A percentile compares a stretch with the other conserved stretches of the same genome.
Evolutionary conservation across 1,140 invertebrate genomes (phyloP).

Genomic region (Liolophura sinensis): DNA sequence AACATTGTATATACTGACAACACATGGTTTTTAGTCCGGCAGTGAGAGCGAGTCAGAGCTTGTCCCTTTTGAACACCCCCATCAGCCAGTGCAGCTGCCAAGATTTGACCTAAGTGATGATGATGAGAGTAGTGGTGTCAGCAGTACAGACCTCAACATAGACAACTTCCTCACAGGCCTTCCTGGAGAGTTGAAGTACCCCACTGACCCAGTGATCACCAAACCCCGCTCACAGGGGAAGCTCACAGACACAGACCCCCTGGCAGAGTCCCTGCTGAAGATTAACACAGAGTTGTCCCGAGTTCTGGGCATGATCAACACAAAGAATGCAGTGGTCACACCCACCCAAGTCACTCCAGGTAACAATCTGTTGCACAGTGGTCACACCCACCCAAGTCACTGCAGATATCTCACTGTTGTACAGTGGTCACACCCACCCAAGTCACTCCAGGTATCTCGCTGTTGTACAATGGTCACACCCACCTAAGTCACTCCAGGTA

Average conservation of each 20-base stretch:
- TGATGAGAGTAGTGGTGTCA: slow-evolving; percentile 50
- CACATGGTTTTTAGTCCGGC: slow-evolving; percentile 15
- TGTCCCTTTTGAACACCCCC: slow-evolving; percentile 41
- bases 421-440: too few species aligned
- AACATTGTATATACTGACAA: too few species aligned
- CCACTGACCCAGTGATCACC: too few species aligned
- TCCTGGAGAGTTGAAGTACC: too few species aligned
- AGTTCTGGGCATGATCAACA: slow-evolving; percentile 35
- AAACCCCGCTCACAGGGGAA: background rate
- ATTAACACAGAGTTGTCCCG: slow-evolving; percentile 47
- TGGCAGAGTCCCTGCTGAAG: slow-evolving; percentile 38
- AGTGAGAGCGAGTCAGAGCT: slow-evolving; percentile 44
- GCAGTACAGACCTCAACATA: slow-evolving; percentile 46
- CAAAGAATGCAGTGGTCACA: slow-evolving; percentile 24
- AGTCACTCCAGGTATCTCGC: too few species aligned
- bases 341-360: background rate
- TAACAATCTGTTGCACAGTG: too few species aligned
- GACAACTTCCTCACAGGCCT: slow-evolving; percentile 20
- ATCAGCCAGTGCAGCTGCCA: slow-evolving; percentile 27
- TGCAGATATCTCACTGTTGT: too few species aligned
- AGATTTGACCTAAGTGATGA: slow-evolving; percentile 47
- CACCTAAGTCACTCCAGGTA: too few species aligned
- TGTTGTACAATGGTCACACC: too few species aligned
- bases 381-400: too few species aligned
- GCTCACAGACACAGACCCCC: slow-evolving; percentile 16